Percentiles rank a stretch among this genome's conserved stretches.
Conservation (phyloP, 2,113 vertebrate species). For the Crotalus horridus region DNA sequence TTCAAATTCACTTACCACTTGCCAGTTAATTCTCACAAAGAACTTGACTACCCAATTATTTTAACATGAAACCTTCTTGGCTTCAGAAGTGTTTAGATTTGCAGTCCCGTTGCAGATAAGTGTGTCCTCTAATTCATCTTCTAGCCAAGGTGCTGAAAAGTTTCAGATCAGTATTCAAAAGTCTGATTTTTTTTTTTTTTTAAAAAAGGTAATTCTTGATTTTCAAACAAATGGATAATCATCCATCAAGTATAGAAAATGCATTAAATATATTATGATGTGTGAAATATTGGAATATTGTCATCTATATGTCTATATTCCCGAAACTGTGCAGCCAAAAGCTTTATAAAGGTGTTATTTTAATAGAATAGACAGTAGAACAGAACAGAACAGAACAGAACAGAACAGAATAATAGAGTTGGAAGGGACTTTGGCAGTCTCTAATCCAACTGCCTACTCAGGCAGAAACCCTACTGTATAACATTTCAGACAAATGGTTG, state of each 20-base stretch:
- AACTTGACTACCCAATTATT: constrained; percentile 8
- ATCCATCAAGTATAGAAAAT: not conserved
- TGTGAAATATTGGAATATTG: constrained; percentile 13
- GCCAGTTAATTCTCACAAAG: not conserved
- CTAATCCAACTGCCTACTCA: too few relatives aligned
- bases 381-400: too few relatives aligned
- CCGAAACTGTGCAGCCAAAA: not conserved
- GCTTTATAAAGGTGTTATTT: constrained; percentile 4
- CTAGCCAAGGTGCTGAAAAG: not conserved
- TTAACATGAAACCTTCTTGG: constrained; percentile 23
- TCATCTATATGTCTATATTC: not conserved
- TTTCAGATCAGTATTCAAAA: not conserved
- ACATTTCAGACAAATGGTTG: too few relatives aligned
- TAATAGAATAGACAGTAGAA: not conserved
- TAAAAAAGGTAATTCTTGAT: constrained; percentile 21
- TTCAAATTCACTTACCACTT: constrained; percentile 8
- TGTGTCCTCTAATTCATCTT: not conserved
- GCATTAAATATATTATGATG: not conserved
- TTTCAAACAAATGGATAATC: constrained; percentile 2
- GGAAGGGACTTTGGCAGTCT: too few relatives aligned
- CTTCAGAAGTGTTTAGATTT: not conserved
- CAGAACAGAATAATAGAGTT: too few relatives aligned
- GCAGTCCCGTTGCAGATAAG: not conserved
- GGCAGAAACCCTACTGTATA: too few relatives aligned
- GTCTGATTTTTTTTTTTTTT: not conserved